Base-by-base conservation (phyloP, 1,140 invertebrate species). In the Idris sp. region DNA sequence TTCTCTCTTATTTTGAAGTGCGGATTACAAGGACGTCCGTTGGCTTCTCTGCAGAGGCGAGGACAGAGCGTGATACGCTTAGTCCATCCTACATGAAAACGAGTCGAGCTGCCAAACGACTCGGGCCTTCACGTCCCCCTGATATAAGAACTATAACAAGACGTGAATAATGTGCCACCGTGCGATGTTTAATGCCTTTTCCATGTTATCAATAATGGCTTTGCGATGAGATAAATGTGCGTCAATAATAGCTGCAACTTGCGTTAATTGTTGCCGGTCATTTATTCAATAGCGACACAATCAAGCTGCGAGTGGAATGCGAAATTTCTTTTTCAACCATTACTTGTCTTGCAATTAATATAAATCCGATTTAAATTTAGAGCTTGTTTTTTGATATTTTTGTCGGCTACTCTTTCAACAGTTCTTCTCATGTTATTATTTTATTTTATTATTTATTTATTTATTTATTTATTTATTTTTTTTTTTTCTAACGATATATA, bases 51-150 rank as follows among this genome's bases (percentile, higher is more conserved):
- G 19, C 54, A 40, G 71, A 43, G 68, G 72, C 49, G 65, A 43
- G 15, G 25, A 30, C 44, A 43, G 38, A 54, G 51, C 38, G 36
- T 41, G 14, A 5, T 28, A 38, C 19, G 53, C 41, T 51, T 75
- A 71, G 64, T 22, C 54, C 69, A 36, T 78, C 82, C 83, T 74
- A 83, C 83, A 76, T 83, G 71, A 78, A 76, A 78, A 80, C 78
- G 58, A 77, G 76, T 79, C 46, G 71, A 49, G 71, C 75, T 78
- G 79, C 53, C 69, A 78, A 76, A 78, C 49, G 51, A 79, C 76
- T 79, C 76, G 59, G 68, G 46, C 64, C 69, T 80, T 77, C 65
- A 77, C 46, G 73, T 79, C 68, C 51, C n/a, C 33, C 46, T 44
- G 65, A 76, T 72, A 76, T 58, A 73, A 48, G 56, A 69, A 67